Percentiles rank a stretch among this genome's conserved stretches.
Conservation (phyloP, 2,113 vertebrate species). For the Crotalus tigris region DNA sequence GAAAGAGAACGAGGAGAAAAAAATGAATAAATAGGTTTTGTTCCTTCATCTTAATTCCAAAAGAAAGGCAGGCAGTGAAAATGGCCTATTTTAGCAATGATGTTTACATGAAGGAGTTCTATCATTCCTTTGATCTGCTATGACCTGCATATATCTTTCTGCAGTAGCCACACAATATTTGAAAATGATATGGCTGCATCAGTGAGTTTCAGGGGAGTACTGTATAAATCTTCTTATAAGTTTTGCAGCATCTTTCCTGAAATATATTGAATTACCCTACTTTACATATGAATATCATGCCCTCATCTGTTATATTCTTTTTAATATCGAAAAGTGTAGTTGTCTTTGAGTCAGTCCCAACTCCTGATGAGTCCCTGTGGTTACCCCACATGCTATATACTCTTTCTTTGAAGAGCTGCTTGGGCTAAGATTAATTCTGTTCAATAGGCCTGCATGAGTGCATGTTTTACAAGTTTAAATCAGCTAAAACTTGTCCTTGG, state of each 20-base stretch:
- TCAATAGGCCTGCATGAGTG: not conserved
- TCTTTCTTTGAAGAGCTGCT: not conserved
- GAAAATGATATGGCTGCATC: not conserved
- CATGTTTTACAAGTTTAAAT: not conserved
- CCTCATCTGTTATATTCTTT: not conserved
- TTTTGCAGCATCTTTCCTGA: not conserved
- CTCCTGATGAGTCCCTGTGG: not conserved
- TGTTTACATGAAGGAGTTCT: not conserved
- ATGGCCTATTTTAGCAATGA: not conserved
- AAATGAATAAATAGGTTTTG: not conserved
- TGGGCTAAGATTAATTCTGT: not conserved
- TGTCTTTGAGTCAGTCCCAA: not conserved
- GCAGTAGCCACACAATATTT: not conserved
- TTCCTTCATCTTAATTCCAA: not conserved
- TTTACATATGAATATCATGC: not conserved
- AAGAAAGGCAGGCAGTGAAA: not conserved
- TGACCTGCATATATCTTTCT: not conserved
- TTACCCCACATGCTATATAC: not conserved
- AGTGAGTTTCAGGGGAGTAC: not conserved
- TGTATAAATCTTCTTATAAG: not conserved
- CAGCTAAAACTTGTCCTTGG: not conserved
- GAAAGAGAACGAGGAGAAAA: not conserved
- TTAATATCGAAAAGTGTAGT: not conserved
- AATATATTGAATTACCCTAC: not conserved
- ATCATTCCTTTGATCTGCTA: not conserved